Evolutionary conservation across 2,888 invertebrate species (phyloP).

Genomic region (Cerastis leucographa): DNA sequence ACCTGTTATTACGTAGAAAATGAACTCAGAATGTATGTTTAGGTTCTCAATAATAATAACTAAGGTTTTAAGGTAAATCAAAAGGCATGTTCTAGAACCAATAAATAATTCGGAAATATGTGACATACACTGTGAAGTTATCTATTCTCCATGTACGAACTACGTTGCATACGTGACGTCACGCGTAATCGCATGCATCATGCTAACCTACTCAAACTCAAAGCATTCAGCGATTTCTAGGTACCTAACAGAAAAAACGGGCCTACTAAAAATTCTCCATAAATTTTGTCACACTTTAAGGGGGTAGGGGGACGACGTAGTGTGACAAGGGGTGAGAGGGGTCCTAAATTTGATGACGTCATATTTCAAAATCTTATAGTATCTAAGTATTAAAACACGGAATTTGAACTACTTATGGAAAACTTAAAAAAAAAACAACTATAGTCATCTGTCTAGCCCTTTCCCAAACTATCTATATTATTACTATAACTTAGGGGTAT

Average conservation of each 20-base stretch:
- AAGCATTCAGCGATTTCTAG: neutral
- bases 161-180: neutral
- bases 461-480: too few species aligned
- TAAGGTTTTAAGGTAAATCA: neutral
- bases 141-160: neutral
- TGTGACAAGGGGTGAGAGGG: too few species aligned
- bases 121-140: neutral
- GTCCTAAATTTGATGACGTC: too few species aligned
- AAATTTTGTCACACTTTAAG: too few species aligned
- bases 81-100: neutral
- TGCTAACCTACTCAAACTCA: neutral
- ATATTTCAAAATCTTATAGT: too few species aligned
- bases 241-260: neutral
- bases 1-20: conserved; percentile 19
- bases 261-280: neutral
- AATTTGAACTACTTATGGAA: too few species aligned
- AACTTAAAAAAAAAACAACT: too few species aligned
- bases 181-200: neutral
- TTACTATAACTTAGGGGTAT: too few species aligned
- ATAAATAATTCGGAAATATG: neutral
- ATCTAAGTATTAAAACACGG: too few species aligned
- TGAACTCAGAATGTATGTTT: neutral
- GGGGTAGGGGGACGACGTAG: too few species aligned
- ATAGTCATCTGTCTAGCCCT: too few species aligned
- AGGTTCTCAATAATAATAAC: conserved; percentile 9